A percentile compares a stretch with the other conserved stretches of the same genome.
These are phyloP conservation scores for Sciurus niger DNA, from an alignment of 2,113 vertebrate genomes.

Conservation along the genomic window DNA sequence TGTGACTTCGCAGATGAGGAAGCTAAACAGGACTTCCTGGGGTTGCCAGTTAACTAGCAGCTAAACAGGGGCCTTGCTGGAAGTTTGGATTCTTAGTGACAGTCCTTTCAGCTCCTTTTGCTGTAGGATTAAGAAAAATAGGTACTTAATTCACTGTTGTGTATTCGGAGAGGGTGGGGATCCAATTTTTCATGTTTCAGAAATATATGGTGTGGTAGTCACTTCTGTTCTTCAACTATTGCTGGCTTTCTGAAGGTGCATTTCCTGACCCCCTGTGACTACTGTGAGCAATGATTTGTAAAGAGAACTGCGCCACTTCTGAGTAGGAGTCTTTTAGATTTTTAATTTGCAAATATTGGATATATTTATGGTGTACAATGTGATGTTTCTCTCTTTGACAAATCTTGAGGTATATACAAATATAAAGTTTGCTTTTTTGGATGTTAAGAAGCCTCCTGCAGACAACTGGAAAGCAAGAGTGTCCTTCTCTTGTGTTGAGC, in stretches of 20 bases:
- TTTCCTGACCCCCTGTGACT: background rate
- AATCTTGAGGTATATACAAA: too few species aligned
- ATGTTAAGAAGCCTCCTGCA: too few species aligned
- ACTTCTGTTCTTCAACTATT: background rate
- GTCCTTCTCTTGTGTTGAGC: too few species aligned
- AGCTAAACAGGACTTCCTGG: background rate
- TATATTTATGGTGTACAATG: background rate
- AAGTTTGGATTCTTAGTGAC: background rate
- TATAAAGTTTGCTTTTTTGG: too few species aligned
- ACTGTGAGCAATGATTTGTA: background rate
- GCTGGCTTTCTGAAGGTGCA: background rate
- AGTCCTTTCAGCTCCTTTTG: conserved; percentile 10
- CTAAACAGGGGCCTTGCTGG: conserved; percentile 5
- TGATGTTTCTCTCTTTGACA: background rate
- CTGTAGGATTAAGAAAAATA: background rate
- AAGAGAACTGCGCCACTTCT: conserved; percentile 2
- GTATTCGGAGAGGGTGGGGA: background rate
- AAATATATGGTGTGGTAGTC: background rate
- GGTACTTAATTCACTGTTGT: background rate
- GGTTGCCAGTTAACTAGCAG: background rate
- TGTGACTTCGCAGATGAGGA: background rate
- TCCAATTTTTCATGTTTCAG: conserved; percentile 26
- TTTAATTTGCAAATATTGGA: background rate
- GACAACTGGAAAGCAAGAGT: too few species aligned
- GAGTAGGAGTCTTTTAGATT: background rate